Evolutionary conservation across 2,888 invertebrate genomes (phyloP), one percentile per base, ranked within the genome.

Genomic region (Drosophila silvestris): DNA sequence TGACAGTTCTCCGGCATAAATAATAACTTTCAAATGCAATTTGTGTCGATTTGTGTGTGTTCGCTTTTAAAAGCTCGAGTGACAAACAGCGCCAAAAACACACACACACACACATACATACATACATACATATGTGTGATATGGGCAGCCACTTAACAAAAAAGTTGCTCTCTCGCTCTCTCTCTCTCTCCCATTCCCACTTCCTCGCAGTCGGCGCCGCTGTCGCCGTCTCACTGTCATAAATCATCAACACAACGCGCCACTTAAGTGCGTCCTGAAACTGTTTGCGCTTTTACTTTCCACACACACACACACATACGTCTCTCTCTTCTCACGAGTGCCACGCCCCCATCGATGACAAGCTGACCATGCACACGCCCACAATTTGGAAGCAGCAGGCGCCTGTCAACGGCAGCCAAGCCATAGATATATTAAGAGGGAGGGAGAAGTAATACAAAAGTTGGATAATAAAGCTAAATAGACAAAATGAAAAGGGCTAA

Each of bases 181-280:
- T 54, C 16, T 16, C 52, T 51, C 64, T 37, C 53, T 59, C 41
- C 37, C 60, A 56, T 7, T 28, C 52, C 47, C 67, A 37, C 53
- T 66, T 33, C 39, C 39, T 37, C 26, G 30, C 39, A 39, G 19
- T n/a, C 47, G 52, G 26, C 14, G 26, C 44, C 64, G 32, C 47
- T 59, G 60, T 44, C 52, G 28, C 73, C 32, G 53, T 57, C 56
- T 62, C 50, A 65, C 70, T 90, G 88, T 88, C 85, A 85, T 85
- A 85, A 85, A 85, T 85, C 85, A 85, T 85, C 88, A 85, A 75
- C 88, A 90, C 81, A 90, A 81, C 85, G 76, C 88, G 71, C 83
- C 79, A 88, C 90, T 90, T 85, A 90, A 85, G 85, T 85, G 85
- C 85, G 82, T 80, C 88, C 90, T 79, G 88, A 87, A 85, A 90